A percentile compares a stretch with the other conserved stretches of the same genome.
These are phyloP conservation scores for Podarcis muralis DNA, from an alignment of 2,113 vertebrate species.

Conservation along the genomic window DNA sequence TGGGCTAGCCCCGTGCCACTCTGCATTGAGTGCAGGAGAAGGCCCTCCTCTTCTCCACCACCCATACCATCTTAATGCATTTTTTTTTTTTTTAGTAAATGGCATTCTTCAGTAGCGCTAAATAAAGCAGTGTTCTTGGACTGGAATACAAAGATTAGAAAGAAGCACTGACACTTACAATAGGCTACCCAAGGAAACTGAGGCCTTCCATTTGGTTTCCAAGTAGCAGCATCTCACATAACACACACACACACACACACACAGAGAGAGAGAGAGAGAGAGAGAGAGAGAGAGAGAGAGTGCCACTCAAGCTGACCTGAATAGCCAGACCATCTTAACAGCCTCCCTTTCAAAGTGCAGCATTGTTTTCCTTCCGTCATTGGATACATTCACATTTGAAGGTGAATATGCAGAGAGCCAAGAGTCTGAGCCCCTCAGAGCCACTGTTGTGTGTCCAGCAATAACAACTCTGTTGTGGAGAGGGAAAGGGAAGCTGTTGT, in stretches of 20 bases:
- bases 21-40: neutral
- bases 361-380: neutral
- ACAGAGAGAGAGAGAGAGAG: too few species aligned
- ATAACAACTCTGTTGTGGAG: constrained; percentile 28
- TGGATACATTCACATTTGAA: neutral
- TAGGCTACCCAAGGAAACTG: neutral
- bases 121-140: neutral
- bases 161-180: neutral
- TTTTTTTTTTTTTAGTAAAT: neutral
- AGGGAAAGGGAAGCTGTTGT: constrained; percentile 44
- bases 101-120: neutral
- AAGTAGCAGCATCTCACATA: constrained; percentile 6
- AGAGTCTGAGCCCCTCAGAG: constrained; percentile 20
- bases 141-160: neutral
- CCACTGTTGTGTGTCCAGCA: constrained; percentile 7
- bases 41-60: too few species aligned
- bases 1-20: neutral
- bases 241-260: fast-evolving
- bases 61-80: neutral
- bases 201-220: constrained; percentile 31
- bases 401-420: neutral
- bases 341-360: neutral
- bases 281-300: too few species aligned
- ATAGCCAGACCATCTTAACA: constrained; percentile 1
- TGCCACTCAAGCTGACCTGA: constrained; percentile 39